Evolutionary conservation across 2,113 vertebrate genomes (phyloP), one percentile per base, ranked within the genome.

Genomic region (Petrocephalus microphthalmus): DNA sequence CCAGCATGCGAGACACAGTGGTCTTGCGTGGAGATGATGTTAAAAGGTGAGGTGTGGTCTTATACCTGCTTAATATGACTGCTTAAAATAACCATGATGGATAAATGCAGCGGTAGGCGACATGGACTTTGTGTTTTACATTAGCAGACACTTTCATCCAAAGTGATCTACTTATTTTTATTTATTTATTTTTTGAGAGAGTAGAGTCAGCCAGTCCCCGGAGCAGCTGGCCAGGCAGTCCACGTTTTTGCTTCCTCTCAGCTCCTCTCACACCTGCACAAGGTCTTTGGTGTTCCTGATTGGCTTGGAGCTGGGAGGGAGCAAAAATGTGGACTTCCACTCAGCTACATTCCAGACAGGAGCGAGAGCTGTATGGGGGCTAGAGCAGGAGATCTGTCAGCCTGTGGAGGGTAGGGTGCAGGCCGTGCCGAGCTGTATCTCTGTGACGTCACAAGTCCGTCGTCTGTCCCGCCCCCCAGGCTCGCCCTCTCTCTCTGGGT

Each of bases 401-500:
- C 8, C n/a, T 29, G 11, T 29, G 60, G 60, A 29, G 29, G 0
- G 60, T 11, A 11, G n/a, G 60, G n/a, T 3, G 1, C 67, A 0
- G 67, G 33, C 33, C 67, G 2, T 37, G 29, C 17, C 5, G 67
- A 22, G 29, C 2, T 22, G 45, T 83, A 7, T 8, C 22, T 49
- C 11, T 83, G 81, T 83, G 81, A 22, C 22, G 20, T 83, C 20
- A 49, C 7, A 10, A 45, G 42, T 19, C 22, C 17, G n/a, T 49
- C 22, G 81, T 83, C 20, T 83, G 42, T n/a, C 45, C 1, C 33
- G 33, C 92, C 56, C 90, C 93, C 57, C 90, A 99, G 97, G 93
- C 94, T 96, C 93, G 95, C 97, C 0, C 53, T 97, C 92, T 99
- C 97, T 7, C 84, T 97, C 93, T 98, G 98, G 97, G 91, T 99